Conservation (phyloP, 2,888 invertebrate species). For the Apodemia mormo region DNA sequence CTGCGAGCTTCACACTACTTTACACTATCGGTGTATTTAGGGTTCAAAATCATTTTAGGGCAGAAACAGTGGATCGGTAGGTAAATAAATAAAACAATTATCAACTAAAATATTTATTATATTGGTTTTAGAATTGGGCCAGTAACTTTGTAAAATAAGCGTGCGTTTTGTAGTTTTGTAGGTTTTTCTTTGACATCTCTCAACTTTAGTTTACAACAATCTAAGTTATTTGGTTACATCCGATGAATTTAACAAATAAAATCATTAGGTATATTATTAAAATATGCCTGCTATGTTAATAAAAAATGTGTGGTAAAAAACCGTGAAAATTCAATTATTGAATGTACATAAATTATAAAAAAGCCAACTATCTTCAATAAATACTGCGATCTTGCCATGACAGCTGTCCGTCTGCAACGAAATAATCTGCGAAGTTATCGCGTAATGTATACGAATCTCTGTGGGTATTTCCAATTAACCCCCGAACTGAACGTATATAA, state of each 20-base stretch:
- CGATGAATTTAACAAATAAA: conserved; percentile 37
- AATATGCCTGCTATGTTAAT: conserved; percentile 40
- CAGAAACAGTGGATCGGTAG: conserved; percentile 39
- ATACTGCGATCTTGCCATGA: conserved; percentile 27
- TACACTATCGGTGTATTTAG: conserved; percentile 31
- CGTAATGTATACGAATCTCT: no score
- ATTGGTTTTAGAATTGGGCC: conserved; percentile 37
- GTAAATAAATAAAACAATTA: conserved; percentile 40
- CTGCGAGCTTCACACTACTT: conserved; percentile 32
- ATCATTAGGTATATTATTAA: conserved; percentile 40
- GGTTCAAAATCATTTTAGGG: conserved; percentile 36
- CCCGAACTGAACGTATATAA: conserved; percentile 27
- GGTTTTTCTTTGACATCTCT: conserved; percentile 35
- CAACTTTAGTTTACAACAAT: conserved; percentile 37
- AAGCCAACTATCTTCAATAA: no score
- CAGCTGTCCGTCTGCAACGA: conserved; percentile 24
- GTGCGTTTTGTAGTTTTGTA: conserved; percentile 37
- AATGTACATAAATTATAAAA: no score
- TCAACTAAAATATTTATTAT: conserved; percentile 38
- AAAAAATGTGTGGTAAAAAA: conserved; percentile 39
- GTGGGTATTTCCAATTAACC: no score
- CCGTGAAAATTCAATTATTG: no score
- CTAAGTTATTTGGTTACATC: conserved; percentile 37
- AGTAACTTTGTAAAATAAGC: conserved; percentile 37
- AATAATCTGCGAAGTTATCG: no score